phyloP scores from a whole-genome alignment of 2,113 vertebrate genomes.

The Trinectes maculatus region DNA sequence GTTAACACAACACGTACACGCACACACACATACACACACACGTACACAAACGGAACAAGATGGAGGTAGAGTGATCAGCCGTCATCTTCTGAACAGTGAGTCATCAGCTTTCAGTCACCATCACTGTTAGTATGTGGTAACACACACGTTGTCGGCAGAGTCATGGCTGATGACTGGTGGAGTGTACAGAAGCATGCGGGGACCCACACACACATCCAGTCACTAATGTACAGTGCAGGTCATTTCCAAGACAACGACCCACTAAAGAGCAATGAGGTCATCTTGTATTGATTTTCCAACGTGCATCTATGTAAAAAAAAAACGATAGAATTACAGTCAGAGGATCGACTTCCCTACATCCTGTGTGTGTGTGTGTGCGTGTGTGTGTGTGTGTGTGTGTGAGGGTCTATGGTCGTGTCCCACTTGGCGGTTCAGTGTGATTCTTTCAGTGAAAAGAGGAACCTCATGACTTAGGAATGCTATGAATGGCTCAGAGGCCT shows the following conservation, averaged over 20 bases:
- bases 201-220: background rate
- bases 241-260: slow-evolving; percentile 51
- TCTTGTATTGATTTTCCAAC: slow-evolving; percentile 71
- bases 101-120: slow-evolving; percentile 45
- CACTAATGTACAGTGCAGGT: slow-evolving; percentile 12
- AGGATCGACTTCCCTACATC: slow-evolving; percentile 40
- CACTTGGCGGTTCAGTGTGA: slow-evolving; percentile 45
- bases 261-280: slow-evolving; percentile 70
- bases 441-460: slow-evolving; percentile 34
- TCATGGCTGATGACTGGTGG: too few species aligned
- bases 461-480: slow-evolving; percentile 77
- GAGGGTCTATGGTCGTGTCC: slow-evolving; percentile 39
- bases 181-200: background rate
- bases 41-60: background rate
- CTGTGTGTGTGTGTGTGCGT: slow-evolving; percentile 16
- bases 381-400: slow-evolving; percentile 27
- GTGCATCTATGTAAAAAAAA: slow-evolving; percentile 25
- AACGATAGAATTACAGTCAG: slow-evolving; percentile 20
- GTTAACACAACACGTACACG: slow-evolving; percentile 21
- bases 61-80: slow-evolving; percentile 34
- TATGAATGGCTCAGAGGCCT: slow-evolving; percentile 63
- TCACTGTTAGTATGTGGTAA: slow-evolving; percentile 17
- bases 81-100: slow-evolving; percentile 42
- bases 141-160: too few species aligned
- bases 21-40: slow-evolving; percentile 28